Conservation (phyloP, 2,888 invertebrate species). For the Cheilosia impressa region DNA sequence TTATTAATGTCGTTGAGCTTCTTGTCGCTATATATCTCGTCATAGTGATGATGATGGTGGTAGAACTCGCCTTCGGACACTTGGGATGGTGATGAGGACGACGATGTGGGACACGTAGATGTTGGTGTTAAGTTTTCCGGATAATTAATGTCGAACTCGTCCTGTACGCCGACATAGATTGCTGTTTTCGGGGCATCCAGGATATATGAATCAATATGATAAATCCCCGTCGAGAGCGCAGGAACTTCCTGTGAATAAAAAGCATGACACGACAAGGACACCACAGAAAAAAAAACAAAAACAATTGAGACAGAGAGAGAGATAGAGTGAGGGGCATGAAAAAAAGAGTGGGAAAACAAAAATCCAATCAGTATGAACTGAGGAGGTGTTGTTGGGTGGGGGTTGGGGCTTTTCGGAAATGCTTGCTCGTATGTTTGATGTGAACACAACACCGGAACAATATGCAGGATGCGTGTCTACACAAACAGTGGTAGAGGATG, state of each 20-base stretch:
- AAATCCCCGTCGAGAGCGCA: conserved; percentile 80
- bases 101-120: conserved; percentile 58
- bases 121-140: conserved; percentile 72
- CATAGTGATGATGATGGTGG: conserved; percentile 44
- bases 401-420: conserved; percentile 28
- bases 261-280: conserved; percentile 78
- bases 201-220: conserved; percentile 82
- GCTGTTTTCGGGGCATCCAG: conserved; percentile 82
- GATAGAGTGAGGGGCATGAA: not conserved
- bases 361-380: conserved; percentile 44
- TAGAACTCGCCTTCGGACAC: conserved; percentile 44
- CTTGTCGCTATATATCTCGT: conserved; percentile 48
- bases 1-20: conserved; percentile 34
- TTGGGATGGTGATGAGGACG: conserved; percentile 44
- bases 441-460: conserved; percentile 24
- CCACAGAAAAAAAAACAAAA: conserved; percentile 58
- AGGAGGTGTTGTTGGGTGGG: not conserved
- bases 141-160: conserved; percentile 80
- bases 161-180: conserved; percentile 82
- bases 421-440: conserved; percentile 7
- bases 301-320: conserved; percentile 29
- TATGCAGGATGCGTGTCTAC: conserved; percentile 36
- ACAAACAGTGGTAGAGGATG: conserved; percentile 33
- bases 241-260: conserved; percentile 82
- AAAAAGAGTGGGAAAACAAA: not conserved